phyloP scores from a whole-genome alignment of 2,797 vertebrate genomes.

The Brachymystax lenok region DNA sequence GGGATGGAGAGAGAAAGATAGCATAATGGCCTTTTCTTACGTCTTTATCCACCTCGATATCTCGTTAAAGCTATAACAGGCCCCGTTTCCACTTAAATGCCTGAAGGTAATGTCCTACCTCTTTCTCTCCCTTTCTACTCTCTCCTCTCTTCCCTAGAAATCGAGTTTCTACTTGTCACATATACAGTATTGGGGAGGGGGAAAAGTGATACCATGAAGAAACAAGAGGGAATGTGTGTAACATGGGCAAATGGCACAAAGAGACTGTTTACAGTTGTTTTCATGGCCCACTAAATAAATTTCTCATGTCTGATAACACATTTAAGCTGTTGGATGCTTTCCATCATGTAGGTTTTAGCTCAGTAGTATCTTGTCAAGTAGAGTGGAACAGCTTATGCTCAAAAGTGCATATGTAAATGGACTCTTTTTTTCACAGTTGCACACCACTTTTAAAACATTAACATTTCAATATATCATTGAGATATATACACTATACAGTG shows the following conservation, averaged over 20 bases:
- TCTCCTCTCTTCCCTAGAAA: constrained; percentile 38
- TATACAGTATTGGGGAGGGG: constrained; percentile 44
- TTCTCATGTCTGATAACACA: constrained; percentile 69
- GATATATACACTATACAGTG: constrained; percentile 58
- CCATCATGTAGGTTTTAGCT: constrained; percentile 67
- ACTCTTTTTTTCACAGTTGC: constrained; percentile 61
- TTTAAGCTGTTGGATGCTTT: constrained; percentile 74
- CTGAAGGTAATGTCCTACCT: constrained; percentile 64
- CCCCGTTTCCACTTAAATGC: constrained; percentile 73
- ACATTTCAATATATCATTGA: constrained; percentile 78
- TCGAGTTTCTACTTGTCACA: constrained; percentile 55
- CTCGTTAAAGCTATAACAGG: constrained; percentile 76
- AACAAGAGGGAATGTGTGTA: constrained; percentile 29
- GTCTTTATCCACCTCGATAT: constrained; percentile 79
- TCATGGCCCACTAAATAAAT: constrained; percentile 62
- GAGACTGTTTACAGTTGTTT: constrained; percentile 64
- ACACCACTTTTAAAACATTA: constrained; percentile 74
- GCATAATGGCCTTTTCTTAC: constrained; percentile 91
- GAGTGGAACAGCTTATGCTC: constrained; percentile 60
- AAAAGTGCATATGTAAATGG: constrained; percentile 69
- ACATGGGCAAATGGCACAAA: constrained; percentile 52
- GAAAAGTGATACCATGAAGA: constrained; percentile 13
- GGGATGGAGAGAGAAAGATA: constrained; percentile 58
- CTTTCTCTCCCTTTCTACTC: constrained; percentile 7
- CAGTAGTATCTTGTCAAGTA: constrained; percentile 58